Base-by-base conservation (phyloP, 2,888 invertebrate species). In the Drosophila kuntzei region DNA sequence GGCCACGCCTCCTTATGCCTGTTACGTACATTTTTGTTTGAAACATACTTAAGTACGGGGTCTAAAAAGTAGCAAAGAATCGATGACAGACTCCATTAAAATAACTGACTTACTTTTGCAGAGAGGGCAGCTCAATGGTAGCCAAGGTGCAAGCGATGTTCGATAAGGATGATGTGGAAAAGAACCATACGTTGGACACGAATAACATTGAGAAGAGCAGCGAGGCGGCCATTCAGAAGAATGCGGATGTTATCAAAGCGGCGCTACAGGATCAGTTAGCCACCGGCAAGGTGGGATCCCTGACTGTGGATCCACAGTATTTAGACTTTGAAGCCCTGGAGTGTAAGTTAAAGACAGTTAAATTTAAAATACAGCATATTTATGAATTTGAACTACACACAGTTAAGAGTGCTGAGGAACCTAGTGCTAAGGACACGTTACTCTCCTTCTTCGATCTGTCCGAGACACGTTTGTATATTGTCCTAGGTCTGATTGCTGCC, bases 271-370 rank as follows among this genome's bases (percentile, higher is more conserved):
- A 96, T 41, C 95, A 95, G 9, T 93, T 98, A 1, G 93, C 94
- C 2, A 94, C 93, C 0, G 97, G 97, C 5, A 94, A 93, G 83
- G 95, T 97, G 7, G 98, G 97, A 1, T 95, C 95, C 29, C 92
- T 98, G 1, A 95, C 94, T 22, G 95, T 98, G 0, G 97, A 98
- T 91, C 97, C 97, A 0, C 95, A 95, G 66, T 97, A 95, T 90
- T 92, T 97, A 65, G 94, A 95, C 55, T 95, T 97, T 81, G 94
- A 95, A 85, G 94, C 96, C 2, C 94, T 94, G 70, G 94, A 95
- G 90, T 93, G 97, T 97, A 91, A 94, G 95, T 94, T 3, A 9
- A 3, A 1, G 1, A 11, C 9, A 11, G 4, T 14, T 22, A 2
- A 18, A 0, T 7, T 11, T 27, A 9, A 9, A 14, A 9, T 29